Conservation (phyloP, 2,113 vertebrate genomes). For the Pristiophorus japonicus region DNA sequence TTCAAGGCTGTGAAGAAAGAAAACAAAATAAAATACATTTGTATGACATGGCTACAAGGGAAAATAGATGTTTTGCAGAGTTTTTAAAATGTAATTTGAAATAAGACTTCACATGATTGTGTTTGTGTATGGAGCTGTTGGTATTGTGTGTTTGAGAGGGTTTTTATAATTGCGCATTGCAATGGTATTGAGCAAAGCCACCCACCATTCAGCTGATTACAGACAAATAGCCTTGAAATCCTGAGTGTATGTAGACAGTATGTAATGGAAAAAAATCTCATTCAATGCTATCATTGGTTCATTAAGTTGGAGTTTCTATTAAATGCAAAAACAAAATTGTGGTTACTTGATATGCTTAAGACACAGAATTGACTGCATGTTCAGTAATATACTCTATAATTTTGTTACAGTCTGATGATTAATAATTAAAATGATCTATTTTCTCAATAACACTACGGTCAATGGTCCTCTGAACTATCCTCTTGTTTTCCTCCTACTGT, state of each 20-base stretch:
- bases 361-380: neutral
- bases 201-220: neutral
- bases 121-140: neutral
- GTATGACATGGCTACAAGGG: too few species aligned
- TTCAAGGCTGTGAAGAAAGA: conserved; percentile 10
- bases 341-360: neutral
- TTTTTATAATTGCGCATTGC: neutral
- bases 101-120: neutral
- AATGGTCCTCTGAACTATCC: neutral
- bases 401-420: neutral
- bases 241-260: neutral
- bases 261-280: neutral
- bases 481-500: neutral
- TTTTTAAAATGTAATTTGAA: neutral
- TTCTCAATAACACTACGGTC: neutral
- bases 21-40: neutral
- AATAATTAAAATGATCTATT: neutral
- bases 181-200: neutral
- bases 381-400: neutral
- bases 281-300: neutral
- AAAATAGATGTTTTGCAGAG: neutral
- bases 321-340: neutral
- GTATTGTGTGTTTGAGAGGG: neutral
- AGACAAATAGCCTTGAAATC: neutral
- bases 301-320: neutral